These are phyloP conservation scores for Drosophila fuyamai DNA, from an alignment of 1,140 invertebrate species.

Conservation along the genomic window DNA sequence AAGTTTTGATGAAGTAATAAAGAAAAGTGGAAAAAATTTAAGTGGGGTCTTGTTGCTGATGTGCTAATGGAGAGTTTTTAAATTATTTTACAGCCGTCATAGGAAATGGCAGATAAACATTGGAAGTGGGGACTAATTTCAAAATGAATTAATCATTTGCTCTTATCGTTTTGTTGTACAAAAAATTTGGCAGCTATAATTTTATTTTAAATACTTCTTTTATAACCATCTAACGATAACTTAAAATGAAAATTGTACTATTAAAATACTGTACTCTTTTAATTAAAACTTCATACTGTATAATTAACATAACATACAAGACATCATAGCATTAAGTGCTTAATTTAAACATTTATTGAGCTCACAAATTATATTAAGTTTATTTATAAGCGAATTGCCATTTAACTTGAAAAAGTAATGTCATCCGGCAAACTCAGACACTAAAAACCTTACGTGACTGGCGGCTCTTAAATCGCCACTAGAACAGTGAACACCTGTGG, in stretches of 20 bases:
- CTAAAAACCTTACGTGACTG: slow-evolving; percentile 25
- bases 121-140: not conserved
- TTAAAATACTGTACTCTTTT: no score
- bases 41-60: slow-evolving; percentile 3
- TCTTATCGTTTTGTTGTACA: no score
- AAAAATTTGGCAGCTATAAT: no score
- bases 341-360: slow-evolving; percentile 1
- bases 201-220: no score
- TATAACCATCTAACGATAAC: no score
- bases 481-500: slow-evolving; percentile 26
- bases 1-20: slow-evolving; percentile 36
- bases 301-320: not conserved
- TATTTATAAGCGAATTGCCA: slow-evolving; percentile 5
- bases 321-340: not conserved
- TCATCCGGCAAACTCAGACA: not conserved
- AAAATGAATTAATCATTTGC: not conserved
- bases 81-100: not conserved
- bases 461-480: slow-evolving; percentile 9
- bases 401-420: slow-evolving; percentile 12
- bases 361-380: slow-evolving; percentile 6
- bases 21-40: slow-evolving; percentile 18
- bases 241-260: no score
- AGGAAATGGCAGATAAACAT: not conserved
- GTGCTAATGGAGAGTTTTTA: slow-evolving; percentile 13
- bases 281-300: no score